These are phyloP conservation scores for Eilema griseolum DNA, from an alignment of 2,888 invertebrate species.

Conservation along the genomic window DNA sequence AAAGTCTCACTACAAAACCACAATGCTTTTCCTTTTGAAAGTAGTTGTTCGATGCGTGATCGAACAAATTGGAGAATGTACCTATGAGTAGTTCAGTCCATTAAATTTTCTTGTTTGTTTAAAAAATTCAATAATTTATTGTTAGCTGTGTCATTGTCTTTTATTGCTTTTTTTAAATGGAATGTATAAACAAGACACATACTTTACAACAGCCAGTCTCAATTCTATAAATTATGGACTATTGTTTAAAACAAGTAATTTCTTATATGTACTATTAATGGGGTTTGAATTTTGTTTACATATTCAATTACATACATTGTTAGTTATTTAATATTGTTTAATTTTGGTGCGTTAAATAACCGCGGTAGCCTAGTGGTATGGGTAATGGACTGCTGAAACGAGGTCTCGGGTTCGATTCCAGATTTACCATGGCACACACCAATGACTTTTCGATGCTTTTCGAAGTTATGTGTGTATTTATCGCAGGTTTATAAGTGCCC, in stretches of 20 bases:
- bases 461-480: no score
- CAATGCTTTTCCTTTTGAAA: background rate
- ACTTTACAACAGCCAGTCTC: background rate
- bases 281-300: background rate
- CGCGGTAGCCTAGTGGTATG: no score
- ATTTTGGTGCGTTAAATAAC: no score
- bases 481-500: no score
- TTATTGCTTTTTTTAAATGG: background rate
- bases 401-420: no score
- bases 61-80: background rate
- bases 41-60: background rate
- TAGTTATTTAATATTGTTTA: no score
- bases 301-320: no score
- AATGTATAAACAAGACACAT: background rate
- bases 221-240: background rate
- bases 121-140: background rate
- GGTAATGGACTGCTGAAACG: no score
- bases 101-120: constrained; percentile 1
- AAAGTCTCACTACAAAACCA: background rate
- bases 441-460: no score
- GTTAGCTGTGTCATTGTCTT: background rate
- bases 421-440: no score
- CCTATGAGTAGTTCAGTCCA: background rate
- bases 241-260: background rate
- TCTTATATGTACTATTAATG: background rate